phyloP scores from a whole-genome alignment of 2,888 invertebrate genomes.

The Pocota personata region DNA sequence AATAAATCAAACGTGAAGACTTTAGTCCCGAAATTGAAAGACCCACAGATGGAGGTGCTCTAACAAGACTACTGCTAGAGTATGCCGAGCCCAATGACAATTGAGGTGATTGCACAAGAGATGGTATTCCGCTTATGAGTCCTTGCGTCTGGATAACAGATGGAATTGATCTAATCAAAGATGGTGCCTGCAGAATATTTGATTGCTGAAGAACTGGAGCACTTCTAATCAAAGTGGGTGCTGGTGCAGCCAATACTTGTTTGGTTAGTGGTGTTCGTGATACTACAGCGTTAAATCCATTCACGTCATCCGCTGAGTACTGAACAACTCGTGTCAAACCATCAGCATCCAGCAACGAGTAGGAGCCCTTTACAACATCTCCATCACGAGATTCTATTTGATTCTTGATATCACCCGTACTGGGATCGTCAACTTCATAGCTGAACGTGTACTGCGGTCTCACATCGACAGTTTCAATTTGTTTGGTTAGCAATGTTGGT shows the following conservation, averaged over 20 bases:
- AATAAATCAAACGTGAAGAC: conserved; percentile 1
- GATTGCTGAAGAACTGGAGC: conserved; percentile 20
- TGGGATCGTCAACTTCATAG: conserved; percentile 80
- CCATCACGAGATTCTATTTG: conserved; percentile 82
- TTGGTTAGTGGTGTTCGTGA: conserved; percentile 79
- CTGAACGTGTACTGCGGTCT: conserved; percentile 77
- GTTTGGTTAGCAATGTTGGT: conserved; percentile 39
- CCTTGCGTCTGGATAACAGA: not conserved
- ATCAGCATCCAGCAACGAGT: conserved; percentile 82
- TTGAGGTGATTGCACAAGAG: conserved; percentile 13
- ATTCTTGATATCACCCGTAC: conserved; percentile 82
- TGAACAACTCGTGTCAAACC: conserved; percentile 82
- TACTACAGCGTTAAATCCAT: conserved; percentile 83
- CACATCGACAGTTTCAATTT: conserved; percentile 52
- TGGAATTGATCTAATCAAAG: conserved; percentile 1
- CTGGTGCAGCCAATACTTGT: conserved; percentile 39
- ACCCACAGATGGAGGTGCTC: conserved; percentile 31
- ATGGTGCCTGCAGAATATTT: conserved; percentile 21
- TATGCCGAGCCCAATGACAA: conserved; percentile 25
- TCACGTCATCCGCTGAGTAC: conserved; percentile 82
- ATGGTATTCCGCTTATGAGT: not conserved
- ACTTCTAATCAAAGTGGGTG: conserved; percentile 32
- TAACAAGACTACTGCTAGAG: conserved; percentile 37
- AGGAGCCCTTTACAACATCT: conserved; percentile 82
- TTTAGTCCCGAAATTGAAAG: conserved; percentile 17